Conservation (phyloP, 2,113 vertebrate genomes). For the Passer montanus region DNA sequence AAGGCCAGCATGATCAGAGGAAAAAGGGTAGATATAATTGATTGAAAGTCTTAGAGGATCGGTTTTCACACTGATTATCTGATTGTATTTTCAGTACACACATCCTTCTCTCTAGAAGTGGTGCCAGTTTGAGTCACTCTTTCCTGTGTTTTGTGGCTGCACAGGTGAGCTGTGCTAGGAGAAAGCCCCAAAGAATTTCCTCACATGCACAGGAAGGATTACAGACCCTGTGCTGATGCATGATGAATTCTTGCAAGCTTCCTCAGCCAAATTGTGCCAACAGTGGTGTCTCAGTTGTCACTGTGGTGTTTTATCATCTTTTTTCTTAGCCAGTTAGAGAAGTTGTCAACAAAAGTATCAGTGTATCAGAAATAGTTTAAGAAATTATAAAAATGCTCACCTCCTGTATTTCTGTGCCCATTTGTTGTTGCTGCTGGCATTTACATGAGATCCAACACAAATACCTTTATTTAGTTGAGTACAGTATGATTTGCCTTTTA, state of each 20-base stretch:
- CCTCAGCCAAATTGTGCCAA: background rate
- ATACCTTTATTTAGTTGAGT: background rate
- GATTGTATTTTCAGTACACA: background rate
- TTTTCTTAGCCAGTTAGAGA: background rate
- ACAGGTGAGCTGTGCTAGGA: background rate
- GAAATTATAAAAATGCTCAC: background rate
- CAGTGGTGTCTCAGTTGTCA: background rate
- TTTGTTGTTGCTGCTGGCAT: background rate
- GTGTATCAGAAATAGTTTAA: background rate
- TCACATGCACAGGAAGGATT: accelerated
- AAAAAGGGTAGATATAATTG: background rate
- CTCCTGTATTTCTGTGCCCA: background rate
- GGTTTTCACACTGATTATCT: background rate
- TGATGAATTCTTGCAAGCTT: background rate
- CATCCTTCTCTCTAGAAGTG: background rate
- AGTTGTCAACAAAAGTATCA: background rate
- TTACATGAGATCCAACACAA: background rate
- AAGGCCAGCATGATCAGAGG: background rate
- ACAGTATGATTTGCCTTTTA: background rate
- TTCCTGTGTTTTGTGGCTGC: background rate
- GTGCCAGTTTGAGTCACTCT: background rate
- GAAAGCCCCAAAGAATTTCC: background rate
- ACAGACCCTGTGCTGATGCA: accelerated
- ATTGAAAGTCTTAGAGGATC: background rate
- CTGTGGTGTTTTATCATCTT: background rate